These are phyloP conservation scores for Eulemur rufifrons DNA, from an alignment of 2,113 vertebrate genomes.

Conservation along the genomic window DNA sequence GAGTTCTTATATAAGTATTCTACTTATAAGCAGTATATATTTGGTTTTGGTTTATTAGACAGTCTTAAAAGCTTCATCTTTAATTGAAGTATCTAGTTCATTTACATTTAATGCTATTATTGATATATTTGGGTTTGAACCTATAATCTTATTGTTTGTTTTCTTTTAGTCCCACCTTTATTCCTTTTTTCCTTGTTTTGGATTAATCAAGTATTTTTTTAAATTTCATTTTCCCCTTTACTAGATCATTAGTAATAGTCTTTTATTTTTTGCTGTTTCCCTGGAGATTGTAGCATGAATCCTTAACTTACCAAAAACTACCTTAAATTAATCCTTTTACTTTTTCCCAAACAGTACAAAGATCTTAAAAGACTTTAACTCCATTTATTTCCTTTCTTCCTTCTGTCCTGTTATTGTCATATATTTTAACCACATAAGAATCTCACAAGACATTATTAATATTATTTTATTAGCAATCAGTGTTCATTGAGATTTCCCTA, in stretches of 20 bases:
- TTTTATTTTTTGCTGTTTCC: neutral
- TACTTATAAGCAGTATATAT: neutral
- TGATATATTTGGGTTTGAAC: neutral
- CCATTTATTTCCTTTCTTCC: neutral
- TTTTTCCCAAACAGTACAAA: neutral
- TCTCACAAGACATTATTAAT: neutral
- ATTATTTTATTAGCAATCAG: neutral
- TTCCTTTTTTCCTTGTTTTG: neutral
- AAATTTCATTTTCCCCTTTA: neutral
- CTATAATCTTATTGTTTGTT: neutral
- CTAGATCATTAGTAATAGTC: neutral
- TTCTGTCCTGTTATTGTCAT: neutral
- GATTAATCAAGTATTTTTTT: neutral
- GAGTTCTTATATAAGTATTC: neutral
- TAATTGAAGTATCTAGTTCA: neutral
- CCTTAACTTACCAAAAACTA: neutral
- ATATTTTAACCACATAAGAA: neutral
- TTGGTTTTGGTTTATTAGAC: neutral
- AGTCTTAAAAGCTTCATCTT: neutral
- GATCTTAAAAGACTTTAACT: neutral
- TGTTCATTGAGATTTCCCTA: neutral
- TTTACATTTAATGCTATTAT: neutral
- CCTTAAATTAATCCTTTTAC: neutral
- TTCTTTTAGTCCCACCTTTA: neutral
- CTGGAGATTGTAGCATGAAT: neutral